Evolutionary conservation across 2,888 invertebrate species (phyloP).

Genomic region (Lycophotia porphyrea): DNA sequence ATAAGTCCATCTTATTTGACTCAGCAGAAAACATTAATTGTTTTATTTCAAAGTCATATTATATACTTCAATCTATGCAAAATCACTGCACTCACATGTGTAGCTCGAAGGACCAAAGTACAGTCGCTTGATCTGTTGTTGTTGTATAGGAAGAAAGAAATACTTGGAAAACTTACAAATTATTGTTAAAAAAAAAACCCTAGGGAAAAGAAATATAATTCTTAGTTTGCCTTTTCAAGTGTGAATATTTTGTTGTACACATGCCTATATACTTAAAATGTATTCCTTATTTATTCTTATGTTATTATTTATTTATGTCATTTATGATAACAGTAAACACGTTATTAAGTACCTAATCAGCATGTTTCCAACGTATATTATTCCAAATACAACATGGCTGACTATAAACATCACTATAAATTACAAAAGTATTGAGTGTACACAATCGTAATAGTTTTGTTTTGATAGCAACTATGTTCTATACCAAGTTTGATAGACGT

Average conservation of each 20-base stretch:
- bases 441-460: slow-evolving; percentile 59
- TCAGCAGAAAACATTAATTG: background rate
- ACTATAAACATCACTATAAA: slow-evolving; percentile 44
- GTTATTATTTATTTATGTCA: slow-evolving; percentile 2
- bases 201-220: background rate
- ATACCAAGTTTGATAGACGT: slow-evolving; percentile 10
- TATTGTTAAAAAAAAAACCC: background rate
- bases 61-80: background rate
- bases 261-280: background rate
- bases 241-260: background rate
- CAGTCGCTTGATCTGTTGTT: background rate
- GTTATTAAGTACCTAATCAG: slow-evolving; percentile 12
- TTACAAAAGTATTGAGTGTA: slow-evolving; percentile 39
- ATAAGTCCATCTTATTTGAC: background rate
- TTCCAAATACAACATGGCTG: background rate
- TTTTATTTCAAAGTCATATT: slow-evolving; percentile 3
- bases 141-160: background rate
- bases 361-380: slow-evolving; percentile 34
- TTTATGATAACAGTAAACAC: slow-evolving; percentile 21
- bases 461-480: slow-evolving; percentile 31
- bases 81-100: background rate
- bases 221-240: background rate
- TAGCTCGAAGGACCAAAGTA: background rate
- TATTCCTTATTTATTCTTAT: background rate
- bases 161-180: background rate